Conservation (phyloP, 2,888 invertebrate species). For the Amphipyra berbera region DNA sequence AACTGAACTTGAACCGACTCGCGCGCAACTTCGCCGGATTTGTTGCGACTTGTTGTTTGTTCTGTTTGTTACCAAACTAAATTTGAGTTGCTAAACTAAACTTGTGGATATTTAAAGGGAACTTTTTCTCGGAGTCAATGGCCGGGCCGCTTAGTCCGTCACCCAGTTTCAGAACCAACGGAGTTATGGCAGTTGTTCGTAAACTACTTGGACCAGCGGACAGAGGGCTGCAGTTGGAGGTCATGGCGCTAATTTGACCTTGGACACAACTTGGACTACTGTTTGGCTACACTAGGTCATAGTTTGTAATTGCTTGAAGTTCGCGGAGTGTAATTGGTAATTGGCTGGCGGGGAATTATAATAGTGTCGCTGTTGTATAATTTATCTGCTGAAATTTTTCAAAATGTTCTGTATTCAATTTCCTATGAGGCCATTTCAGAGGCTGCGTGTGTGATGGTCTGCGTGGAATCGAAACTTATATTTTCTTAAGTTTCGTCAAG, state of each 20-base stretch:
- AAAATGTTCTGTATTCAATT: neutral
- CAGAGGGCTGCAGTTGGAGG: slow-evolving; percentile 86
- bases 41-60: slow-evolving; percentile 88
- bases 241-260: slow-evolving; percentile 89
- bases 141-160: slow-evolving; percentile 88
- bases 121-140: slow-evolving; percentile 90
- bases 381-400: neutral
- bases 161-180: slow-evolving; percentile 88
- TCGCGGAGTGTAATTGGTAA: slow-evolving; percentile 29
- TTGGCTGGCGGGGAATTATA: neutral
- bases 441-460: too few relatives aligned
- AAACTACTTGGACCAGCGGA: slow-evolving; percentile 86
- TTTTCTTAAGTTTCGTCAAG: too few relatives aligned
- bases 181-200: slow-evolving; percentile 90
- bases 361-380: neutral
- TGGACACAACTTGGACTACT: slow-evolving; percentile 82
- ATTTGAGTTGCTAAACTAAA: slow-evolving; percentile 90
- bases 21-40: slow-evolving; percentile 87
- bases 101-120: slow-evolving; percentile 89
- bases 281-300: slow-evolving; percentile 69
- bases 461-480: too few relatives aligned
- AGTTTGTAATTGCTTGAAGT: slow-evolving; percentile 63
- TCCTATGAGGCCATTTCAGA: too few relatives aligned
- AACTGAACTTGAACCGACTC: slow-evolving; percentile 88
- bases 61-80: slow-evolving; percentile 88